A percentile compares a stretch with the other conserved stretches of the same genome.
These are phyloP conservation scores for Kobus ellipsiprymnus DNA, from an alignment of 2,113 vertebrate genomes.

Conservation along the genomic window DNA sequence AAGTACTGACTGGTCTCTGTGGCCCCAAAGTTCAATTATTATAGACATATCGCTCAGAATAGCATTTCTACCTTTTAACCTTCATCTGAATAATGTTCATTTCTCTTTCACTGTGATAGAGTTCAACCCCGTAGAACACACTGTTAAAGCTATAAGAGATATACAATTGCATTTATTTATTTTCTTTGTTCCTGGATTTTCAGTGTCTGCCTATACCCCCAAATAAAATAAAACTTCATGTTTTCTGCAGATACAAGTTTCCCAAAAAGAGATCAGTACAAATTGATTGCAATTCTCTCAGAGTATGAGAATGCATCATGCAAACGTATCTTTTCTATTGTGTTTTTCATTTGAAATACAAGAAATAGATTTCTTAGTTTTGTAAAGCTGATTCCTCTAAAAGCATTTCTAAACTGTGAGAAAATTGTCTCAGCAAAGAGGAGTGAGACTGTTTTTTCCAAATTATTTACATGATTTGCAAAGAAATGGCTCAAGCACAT, in stretches of 20 bases:
- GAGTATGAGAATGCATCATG: neutral
- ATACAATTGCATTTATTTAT: conserved; percentile 56
- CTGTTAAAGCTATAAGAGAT: conserved; percentile 62
- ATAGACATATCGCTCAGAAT: conserved; percentile 61
- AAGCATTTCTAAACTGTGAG: neutral
- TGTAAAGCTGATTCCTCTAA: neutral
- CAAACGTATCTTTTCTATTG: neutral
- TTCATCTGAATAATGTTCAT: conserved; percentile 52
- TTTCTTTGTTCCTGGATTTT: conserved; percentile 66
- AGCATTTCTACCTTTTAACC: conserved; percentile 72
- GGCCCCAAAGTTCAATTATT: conserved; percentile 70
- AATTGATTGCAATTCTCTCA: neutral
- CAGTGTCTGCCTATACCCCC: conserved; percentile 41
- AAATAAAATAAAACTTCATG: conserved; percentile 63
- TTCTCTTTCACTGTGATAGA: conserved; percentile 55
- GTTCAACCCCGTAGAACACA: conserved; percentile 66
- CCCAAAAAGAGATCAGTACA: conserved; percentile 41
- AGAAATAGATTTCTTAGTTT: neutral
- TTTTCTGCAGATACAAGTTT: conserved; percentile 14
- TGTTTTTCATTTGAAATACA: neutral
- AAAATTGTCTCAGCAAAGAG: neutral
- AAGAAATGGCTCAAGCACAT: neutral
- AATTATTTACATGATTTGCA: neutral
- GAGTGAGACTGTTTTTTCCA: neutral
- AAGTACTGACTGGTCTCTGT: conserved; percentile 67